Evolutionary conservation across 2,113 vertebrate genomes (phyloP), one percentile per base, ranked within the genome.

Genomic region (Pomatorhinus ruficollis): DNA sequence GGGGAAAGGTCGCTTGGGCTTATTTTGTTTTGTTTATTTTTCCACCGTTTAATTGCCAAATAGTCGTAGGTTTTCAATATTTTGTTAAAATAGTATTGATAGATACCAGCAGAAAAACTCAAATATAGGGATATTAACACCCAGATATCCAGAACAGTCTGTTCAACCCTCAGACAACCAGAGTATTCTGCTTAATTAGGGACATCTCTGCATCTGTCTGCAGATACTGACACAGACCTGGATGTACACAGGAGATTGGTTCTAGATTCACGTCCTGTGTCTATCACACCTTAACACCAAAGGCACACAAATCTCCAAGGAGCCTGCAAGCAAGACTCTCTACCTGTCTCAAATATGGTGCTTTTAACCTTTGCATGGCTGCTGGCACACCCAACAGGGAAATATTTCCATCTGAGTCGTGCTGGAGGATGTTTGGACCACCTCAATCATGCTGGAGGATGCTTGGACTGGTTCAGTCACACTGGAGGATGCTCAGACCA

Each of bases 381-480:
- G 64, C 72, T 65, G 37, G 49, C 15, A 64, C 27, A 22, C 19
- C 31, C 31, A 65, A 33, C 42, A 91, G 20, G 5, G n/a, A 53
- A 87, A 70, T 5, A 16, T 33, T 59, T 71, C 24, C 50, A 84
- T 37, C 37, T 2, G 2, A 53, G 15, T 15, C 0, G 0, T 12
- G 15, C 50, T 65, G n/a, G 35, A 66, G 40, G 49, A 47, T 60
- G 65, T 25, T 24, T 50, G 45, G 35, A 50, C 30, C 15, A 9
- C 6, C 5, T 23, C 31, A 60, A 30, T 13, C 0, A 0, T 6
- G 14, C n/a, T 60, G 49, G 42, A 69, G 56, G 61, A 80, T 22
- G n/a, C 53, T 27, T 2, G 1, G 53, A 63, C 21, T 2, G 2
- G 15, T 21, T 39, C 33, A 72, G n/a, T 35, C 0, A 1, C 3